These are phyloP conservation scores for cattle (Bos taurus) DNA, from an alignment of 2,113 vertebrate species.

Conservation along the genomic window DNA sequence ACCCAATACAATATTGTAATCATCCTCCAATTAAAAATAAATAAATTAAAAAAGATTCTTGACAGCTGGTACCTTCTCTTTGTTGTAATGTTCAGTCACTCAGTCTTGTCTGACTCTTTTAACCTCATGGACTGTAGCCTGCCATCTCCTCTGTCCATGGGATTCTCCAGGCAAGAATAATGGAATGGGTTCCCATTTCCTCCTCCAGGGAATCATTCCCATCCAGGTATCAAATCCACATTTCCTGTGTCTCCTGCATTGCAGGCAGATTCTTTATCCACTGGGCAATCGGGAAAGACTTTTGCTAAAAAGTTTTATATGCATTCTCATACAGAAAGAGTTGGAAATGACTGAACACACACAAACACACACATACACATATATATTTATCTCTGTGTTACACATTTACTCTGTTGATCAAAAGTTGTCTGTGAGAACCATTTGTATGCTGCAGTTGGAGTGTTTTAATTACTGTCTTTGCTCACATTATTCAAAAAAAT, in stretches of 20 bases:
- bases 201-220: no score
- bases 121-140: neutral
- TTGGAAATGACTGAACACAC: neutral
- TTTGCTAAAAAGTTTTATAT: neutral
- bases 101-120: no score
- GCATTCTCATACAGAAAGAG: neutral
- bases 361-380: neutral
- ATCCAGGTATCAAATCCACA: neutral
- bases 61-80: no score
- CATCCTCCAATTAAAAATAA: no score
- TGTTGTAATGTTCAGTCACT: no score
- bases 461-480: neutral
- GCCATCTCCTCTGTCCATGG: neutral
- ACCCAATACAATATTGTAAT: no score
- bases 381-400: neutral
- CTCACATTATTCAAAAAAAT: neutral
- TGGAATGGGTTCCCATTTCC: neutral
- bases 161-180: neutral
- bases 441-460: neutral
- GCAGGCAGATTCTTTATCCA: neutral
- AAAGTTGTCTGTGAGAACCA: neutral
- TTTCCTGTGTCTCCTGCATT: neutral
- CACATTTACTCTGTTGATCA: neutral
- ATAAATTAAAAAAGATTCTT: no score
- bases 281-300: fast-evolving